Conservation (phyloP, 2,888 invertebrate species). For the Meteorus cinctellus region DNA sequence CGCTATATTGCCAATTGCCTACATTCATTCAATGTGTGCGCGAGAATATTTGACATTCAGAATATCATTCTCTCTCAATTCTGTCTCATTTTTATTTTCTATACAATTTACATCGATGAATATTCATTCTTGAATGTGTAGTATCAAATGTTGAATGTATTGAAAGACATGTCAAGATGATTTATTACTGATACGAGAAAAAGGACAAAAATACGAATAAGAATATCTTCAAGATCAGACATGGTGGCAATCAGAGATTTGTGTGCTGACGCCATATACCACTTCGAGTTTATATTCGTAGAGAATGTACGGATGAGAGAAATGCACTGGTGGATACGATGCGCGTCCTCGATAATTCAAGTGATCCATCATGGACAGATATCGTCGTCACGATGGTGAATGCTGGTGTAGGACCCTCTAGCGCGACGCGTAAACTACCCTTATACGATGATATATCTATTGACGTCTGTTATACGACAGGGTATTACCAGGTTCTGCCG, state of each 20-base stretch:
- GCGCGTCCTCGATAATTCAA: constrained; percentile 61
- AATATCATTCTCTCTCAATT: no score
- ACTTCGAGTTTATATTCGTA: background rate
- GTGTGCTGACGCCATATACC: background rate
- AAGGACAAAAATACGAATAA: no score
- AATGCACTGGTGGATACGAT: constrained; percentile 30
- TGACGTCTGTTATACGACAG: constrained; percentile 67
- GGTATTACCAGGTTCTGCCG: background rate
- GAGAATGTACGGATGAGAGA: constrained; percentile 21
- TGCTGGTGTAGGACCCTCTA: constrained; percentile 38
- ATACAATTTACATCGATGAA: constrained; percentile 3
- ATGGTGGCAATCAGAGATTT: constrained; percentile 1
- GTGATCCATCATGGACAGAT: constrained; percentile 63
- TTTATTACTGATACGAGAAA: background rate
- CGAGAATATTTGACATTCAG: background rate
- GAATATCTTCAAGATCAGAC: background rate
- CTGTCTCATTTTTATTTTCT: background rate
- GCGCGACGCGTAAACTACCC: constrained; percentile 58
- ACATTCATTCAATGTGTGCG: constrained; percentile 68
- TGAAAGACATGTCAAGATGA: constrained; percentile 14
- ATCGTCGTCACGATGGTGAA: constrained; percentile 51
- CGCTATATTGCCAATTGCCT: constrained; percentile 69
- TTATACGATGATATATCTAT: constrained; percentile 65
- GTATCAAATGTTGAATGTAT: constrained; percentile 7
- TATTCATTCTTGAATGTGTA: constrained; percentile 18